Percentiles rank a stretch among this genome's conserved stretches.
These are phyloP conservation scores for Amblyjoppa proteus DNA, from an alignment of 2,888 invertebrate species.

Conservation along the genomic window DNA sequence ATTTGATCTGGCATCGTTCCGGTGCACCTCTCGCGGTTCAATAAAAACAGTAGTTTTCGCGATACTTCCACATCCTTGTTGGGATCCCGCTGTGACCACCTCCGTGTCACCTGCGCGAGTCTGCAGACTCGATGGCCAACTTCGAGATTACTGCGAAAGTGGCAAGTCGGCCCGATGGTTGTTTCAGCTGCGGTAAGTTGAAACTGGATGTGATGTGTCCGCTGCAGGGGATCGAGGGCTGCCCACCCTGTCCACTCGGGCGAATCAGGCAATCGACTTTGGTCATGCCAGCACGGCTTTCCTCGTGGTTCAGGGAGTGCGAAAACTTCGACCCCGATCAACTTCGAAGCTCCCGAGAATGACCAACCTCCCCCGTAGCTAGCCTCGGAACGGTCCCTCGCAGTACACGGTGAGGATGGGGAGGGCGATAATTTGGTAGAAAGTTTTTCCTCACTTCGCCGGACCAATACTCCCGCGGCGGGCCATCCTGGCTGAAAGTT, in stretches of 20 bases:
- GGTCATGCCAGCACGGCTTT: constrained; percentile 9
- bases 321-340: constrained; percentile 47
- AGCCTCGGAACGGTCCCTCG: not conserved
- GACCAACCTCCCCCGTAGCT: not conserved
- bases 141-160: constrained; percentile 29
- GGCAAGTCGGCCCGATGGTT: constrained; percentile 34
- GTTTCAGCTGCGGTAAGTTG: constrained; percentile 8
- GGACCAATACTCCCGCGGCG: constrained; percentile 8
- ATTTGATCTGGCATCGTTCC: constrained; percentile 52
- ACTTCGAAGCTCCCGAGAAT: constrained; percentile 32
- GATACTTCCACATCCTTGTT: not conserved
- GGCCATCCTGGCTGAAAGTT: constrained; percentile 12
- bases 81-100: not conserved
- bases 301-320: not conserved
- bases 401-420: not conserved
- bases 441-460: constrained; percentile 21
- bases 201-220: constrained; percentile 16
- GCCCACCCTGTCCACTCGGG: constrained; percentile 8
- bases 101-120: not conserved
- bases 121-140: not conserved
- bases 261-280: constrained; percentile 36
- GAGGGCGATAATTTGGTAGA: constrained; percentile 43
- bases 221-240: not conserved
- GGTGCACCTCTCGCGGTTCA: constrained; percentile 23
- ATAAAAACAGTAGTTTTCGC: constrained; percentile 42